phyloP scores from a whole-genome alignment of 1,140 invertebrate species.

The Aricia agestis region DNA sequence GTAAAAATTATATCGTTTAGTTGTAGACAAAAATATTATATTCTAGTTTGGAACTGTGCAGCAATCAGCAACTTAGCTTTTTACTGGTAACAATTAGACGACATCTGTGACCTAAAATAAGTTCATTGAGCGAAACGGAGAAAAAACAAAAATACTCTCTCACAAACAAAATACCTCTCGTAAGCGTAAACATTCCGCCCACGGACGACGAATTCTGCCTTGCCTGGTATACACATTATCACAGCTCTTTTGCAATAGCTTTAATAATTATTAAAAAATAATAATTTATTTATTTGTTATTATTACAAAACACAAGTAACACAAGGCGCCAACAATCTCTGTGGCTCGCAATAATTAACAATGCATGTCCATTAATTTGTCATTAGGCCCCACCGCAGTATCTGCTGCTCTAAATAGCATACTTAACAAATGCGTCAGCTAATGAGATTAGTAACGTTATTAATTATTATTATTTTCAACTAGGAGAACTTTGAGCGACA shows the following conservation, averaged over 20 bases:
- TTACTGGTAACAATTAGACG: too few species aligned
- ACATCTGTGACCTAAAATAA: not conserved
- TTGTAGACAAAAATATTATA: too few species aligned
- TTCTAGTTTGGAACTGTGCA: too few species aligned
- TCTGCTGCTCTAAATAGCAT: conserved; percentile 54
- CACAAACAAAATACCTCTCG: conserved; percentile 41
- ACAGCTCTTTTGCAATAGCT: not conserved
- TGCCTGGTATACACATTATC: conserved; percentile 37
- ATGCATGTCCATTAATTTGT: conserved; percentile 56
- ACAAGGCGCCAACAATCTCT: conserved; percentile 10
- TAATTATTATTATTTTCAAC: not conserved
- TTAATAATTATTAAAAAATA: not conserved
- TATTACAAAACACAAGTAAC: not conserved
- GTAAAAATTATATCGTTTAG: too few species aligned
- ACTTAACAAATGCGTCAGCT: conserved; percentile 56
- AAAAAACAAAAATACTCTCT: not conserved
- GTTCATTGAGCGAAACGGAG: not conserved
- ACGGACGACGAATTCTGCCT: conserved; percentile 20
- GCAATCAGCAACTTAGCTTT: too few species aligned
- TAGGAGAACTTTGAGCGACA: not conserved
- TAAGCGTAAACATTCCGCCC: conserved; percentile 37
- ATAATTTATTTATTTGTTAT: not conserved
- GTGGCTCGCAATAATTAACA: conserved; percentile 40
- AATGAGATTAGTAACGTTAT: conserved; percentile 34
- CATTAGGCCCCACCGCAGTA: conserved; percentile 48